Evolutionary conservation across 2,113 vertebrate genomes (phyloP), one percentile per base, ranked within the genome.

Genomic region (Nanorana parkeri): DNA sequence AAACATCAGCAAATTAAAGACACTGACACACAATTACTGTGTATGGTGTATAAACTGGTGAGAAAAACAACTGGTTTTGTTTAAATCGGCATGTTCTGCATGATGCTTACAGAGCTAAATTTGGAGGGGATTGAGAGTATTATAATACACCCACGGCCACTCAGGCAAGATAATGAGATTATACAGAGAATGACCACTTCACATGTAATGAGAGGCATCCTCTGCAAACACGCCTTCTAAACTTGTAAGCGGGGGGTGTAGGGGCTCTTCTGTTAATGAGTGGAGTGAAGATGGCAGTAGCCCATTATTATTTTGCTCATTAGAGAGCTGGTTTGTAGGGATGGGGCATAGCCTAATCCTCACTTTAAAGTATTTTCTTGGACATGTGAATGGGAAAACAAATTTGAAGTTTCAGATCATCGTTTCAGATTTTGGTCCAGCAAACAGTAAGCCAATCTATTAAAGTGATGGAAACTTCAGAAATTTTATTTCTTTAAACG

Each of bases 141-240:
- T 66, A 65, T 66, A 81, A 55, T 65, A 81, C 61, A 52, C 69
- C 69, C 60, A 81, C 80, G 20, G 51, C 36, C 78, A 72, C 68
- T 81, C 78, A 69, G 54, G 21, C 69, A 41, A 75, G 41, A 74
- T 81, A 81, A 81, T 81, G 79, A 74, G 79, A 81, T 81, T 81
- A 81, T 26, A 32, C 47, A 54, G 69, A 81, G 60, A 64, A 21
- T 63, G 66, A 75, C 47, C 69, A 55, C 61, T 81, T 58, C 32
- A 55, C 41, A 41, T 74, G 51, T 75, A 81, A 81, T 74, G 61
- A 72, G 58, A 71, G 56, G 24, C 20, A 36, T 54, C 26, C 80
- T 66, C 68, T 60, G 16, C 56, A 36, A 7, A 3, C 79, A 63
- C 68, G 32, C 23, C 60, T 74, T 26, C 68, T 64, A 54, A 26